Conservation (phyloP, 2,113 vertebrate genomes). For the Lophochroa leadbeateri region DNA sequence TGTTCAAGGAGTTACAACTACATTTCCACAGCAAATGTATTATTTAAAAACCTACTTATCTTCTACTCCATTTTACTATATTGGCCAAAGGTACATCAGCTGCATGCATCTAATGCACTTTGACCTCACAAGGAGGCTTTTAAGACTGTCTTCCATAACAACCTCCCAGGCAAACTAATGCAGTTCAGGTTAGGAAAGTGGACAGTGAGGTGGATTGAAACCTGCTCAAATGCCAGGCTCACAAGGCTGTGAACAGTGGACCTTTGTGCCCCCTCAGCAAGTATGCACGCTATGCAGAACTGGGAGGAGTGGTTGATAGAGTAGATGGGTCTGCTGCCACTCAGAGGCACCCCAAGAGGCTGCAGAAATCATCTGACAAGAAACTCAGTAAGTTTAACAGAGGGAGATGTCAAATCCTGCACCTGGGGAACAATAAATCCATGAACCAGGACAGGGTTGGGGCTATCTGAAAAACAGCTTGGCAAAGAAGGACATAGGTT, state of each 20-base stretch:
- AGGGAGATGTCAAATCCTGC: neutral
- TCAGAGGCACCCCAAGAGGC: neutral
- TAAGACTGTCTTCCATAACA: neutral
- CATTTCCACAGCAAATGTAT: neutral
- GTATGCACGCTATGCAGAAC: neutral
- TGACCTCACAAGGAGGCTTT: neutral
- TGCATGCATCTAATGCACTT: neutral
- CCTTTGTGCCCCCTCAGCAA: neutral
- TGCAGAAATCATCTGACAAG: neutral
- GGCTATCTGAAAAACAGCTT: neutral
- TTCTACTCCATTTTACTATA: neutral
- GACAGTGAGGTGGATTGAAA: neutral
- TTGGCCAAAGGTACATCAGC: neutral
- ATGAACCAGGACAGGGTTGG: neutral
- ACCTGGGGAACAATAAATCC: neutral
- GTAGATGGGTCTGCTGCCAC: neutral
- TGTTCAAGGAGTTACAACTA: neutral
- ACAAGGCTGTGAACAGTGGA: neutral
- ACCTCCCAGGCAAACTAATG: neutral
- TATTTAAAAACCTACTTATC: neutral
- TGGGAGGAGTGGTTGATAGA: neutral
- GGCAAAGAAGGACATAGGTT: neutral
- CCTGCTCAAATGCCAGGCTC: neutral
- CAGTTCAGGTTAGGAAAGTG: neutral
- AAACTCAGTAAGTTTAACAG: neutral